Evolutionary conservation across 2,888 invertebrate genomes (phyloP).

Genomic region (Scaptomyza parva): DNA sequence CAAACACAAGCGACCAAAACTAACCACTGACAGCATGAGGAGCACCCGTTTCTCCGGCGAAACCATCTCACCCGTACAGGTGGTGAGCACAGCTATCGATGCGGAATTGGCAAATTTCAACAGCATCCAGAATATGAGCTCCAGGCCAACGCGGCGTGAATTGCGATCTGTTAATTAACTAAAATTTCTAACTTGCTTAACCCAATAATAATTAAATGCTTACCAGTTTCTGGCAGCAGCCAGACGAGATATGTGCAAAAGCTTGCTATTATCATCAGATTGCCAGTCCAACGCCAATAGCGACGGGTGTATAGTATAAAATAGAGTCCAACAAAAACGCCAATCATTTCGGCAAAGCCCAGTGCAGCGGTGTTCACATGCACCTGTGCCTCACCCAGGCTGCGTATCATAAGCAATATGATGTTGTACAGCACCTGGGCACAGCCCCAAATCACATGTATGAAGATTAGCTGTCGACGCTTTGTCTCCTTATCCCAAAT

Average conservation of each 20-base stretch:
- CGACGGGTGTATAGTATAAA: conserved; percentile 83
- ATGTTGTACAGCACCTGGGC: conserved; percentile 83
- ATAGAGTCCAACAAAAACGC: conserved; percentile 82
- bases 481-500: conserved; percentile 83
- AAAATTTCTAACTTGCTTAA: not conserved
- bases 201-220: conserved; percentile 21
- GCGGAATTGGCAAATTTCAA: conserved; percentile 83
- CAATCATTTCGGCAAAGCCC: conserved; percentile 84
- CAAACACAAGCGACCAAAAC: conserved; percentile 81
- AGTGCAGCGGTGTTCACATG: conserved; percentile 84
- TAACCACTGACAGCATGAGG: conserved; percentile 79
- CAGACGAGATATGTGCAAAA: conserved; percentile 80
- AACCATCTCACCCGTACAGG: conserved; percentile 84
- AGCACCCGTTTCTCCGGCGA: conserved; percentile 72
- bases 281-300: conserved; percentile 83
- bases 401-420: conserved; percentile 84
- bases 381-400: conserved; percentile 83
- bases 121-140: conserved; percentile 82
- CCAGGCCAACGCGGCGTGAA: conserved; percentile 78
- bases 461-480: conserved; percentile 71
- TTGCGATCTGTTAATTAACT: conserved; percentile 57
- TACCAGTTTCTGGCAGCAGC: conserved; percentile 81
- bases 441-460: conserved; percentile 83
- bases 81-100: conserved; percentile 82
- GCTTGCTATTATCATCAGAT: conserved; percentile 79